Conservation (phyloP, 2,113 vertebrate genomes). For the Copsychus sechellarum region DNA sequence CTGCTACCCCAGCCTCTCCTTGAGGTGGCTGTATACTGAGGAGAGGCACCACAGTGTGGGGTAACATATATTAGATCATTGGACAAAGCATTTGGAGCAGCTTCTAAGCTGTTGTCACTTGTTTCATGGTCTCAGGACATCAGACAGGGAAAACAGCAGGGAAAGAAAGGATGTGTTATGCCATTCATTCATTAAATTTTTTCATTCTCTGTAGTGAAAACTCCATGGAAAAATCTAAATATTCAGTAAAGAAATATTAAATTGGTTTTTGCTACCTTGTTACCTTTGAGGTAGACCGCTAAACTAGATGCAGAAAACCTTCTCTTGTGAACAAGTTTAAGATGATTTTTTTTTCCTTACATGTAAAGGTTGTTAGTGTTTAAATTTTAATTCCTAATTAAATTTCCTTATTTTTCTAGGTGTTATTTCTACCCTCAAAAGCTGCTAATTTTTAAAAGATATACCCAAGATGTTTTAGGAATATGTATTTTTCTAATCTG, state of each 20-base stretch:
- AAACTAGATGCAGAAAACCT: background rate
- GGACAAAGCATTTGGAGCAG: background rate
- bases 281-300: fast-evolving
- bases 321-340: background rate
- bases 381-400: background rate
- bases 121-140: background rate
- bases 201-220: background rate
- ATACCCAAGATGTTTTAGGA: background rate
- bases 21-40: background rate
- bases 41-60: too few species aligned
- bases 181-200: background rate
- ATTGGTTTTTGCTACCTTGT: background rate
- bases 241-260: background rate
- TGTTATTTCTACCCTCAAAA: background rate
- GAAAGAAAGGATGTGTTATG: background rate
- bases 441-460: background rate
- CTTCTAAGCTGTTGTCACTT: background rate
- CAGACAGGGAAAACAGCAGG: background rate
- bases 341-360: background rate
- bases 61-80: fast-evolving
- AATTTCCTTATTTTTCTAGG: background rate
- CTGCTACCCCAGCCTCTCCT: background rate
- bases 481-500: background rate
- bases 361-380: background rate
- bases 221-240: background rate